Percentiles rank a stretch among this genome's conserved stretches.
phyloP scores from a whole-genome alignment of 2,797 vertebrate species.

The Okamejei kenojei region DNA sequence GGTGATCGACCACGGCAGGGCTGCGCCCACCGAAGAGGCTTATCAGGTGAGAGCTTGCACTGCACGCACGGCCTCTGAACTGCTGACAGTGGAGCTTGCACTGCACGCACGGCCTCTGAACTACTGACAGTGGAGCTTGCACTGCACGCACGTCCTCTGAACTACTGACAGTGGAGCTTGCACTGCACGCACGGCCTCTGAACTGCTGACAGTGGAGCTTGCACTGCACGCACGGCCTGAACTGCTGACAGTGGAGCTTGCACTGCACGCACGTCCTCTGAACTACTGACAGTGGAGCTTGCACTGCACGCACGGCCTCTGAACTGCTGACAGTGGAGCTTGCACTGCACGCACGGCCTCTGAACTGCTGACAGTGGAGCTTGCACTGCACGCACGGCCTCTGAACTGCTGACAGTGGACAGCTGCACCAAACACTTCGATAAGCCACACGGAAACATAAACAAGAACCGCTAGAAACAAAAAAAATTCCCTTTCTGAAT shows the following conservation, averaged over 20 bases:
- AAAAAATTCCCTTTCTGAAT: not conserved
- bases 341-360: not conserved
- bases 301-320: not conserved
- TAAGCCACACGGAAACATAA: not conserved
- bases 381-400: not conserved
- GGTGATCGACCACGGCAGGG: constrained; percentile 87
- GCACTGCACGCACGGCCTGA: not conserved
- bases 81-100: constrained; percentile 32
- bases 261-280: not conserved
- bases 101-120: not conserved
- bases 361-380: constrained; percentile 37
- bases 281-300: constrained; percentile 35
- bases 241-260: constrained; percentile 34
- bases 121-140: constrained; percentile 31
- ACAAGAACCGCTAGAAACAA: not conserved
- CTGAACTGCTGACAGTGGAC: not conserved
- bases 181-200: not conserved
- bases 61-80: not conserved
- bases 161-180: constrained; percentile 33
- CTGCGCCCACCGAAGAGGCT: constrained; percentile 70
- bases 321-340: constrained; percentile 35
- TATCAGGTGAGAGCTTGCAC: constrained; percentile 72
- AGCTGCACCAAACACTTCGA: not conserved
- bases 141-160: not conserved
- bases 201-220: constrained; percentile 36